phyloP scores from a whole-genome alignment of 2,113 vertebrate species.

The Melanostigma gelatinosum region DNA sequence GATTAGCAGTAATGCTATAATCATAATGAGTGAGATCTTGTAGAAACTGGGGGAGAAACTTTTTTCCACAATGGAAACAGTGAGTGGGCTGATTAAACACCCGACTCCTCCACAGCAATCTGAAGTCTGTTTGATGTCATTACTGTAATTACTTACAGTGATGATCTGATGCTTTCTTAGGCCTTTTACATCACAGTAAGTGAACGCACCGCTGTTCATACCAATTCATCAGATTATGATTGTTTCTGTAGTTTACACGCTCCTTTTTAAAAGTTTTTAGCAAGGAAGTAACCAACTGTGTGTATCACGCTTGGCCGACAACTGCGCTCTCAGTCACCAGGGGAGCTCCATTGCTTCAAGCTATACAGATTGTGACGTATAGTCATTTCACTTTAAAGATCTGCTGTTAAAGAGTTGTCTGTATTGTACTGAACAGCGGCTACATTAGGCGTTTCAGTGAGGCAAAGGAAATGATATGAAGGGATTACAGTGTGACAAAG shows the following conservation, averaged over 20 bases:
- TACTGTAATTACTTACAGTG: neutral
- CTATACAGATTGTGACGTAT: neutral
- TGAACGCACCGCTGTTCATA: neutral
- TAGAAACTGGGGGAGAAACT: neutral
- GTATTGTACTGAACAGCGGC: neutral
- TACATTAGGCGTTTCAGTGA: neutral
- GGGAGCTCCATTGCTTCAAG: neutral
- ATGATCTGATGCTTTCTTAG: neutral
- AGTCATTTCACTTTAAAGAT: neutral
- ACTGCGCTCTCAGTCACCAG: neutral
- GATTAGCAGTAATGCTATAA: constrained; percentile 18
- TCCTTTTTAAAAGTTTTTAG: constrained; percentile 1
- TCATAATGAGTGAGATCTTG: constrained; percentile 21
- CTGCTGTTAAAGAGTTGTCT: neutral
- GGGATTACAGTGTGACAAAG: neutral
- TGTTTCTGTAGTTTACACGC: neutral
- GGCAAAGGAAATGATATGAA: neutral
- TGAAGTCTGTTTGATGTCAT: neutral
- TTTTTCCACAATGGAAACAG: constrained; percentile 45
- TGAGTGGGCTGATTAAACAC: neutral
- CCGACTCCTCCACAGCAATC: neutral
- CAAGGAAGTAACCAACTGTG: neutral
- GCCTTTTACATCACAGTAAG: neutral
- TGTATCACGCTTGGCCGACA: neutral
- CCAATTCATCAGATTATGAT: neutral